Evolutionary conservation across 2,113 vertebrate genomes (phyloP).

Genomic region (Ameiurus melas): DNA sequence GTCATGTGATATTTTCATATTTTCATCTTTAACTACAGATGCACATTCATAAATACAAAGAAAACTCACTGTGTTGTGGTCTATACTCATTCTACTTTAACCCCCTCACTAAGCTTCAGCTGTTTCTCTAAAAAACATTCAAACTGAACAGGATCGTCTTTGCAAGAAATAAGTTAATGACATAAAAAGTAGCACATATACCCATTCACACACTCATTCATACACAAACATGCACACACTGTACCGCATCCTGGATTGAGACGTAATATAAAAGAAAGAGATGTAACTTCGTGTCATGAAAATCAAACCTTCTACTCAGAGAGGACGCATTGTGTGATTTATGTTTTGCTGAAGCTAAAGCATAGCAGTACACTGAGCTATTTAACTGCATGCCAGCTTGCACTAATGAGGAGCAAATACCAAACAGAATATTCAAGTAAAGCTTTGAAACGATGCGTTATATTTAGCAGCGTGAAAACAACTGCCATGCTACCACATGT

Average conservation of each 20-base stretch:
- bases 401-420: constrained; percentile 50
- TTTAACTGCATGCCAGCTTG: constrained; percentile 44
- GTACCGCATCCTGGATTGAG: not conserved
- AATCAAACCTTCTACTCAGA: not conserved
- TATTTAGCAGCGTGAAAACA: constrained; percentile 38
- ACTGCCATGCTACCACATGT: constrained; percentile 2
- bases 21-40: not conserved
- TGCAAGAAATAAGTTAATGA: not conserved
- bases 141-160: not conserved
- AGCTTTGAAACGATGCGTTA: constrained; percentile 41
- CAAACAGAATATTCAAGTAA: constrained; percentile 52
- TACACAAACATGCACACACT: not conserved
- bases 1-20: too few species aligned
- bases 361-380: constrained; percentile 4
- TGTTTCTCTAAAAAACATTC: not conserved
- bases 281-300: constrained; percentile 6
- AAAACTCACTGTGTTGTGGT: not conserved
- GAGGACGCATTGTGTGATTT: constrained; percentile 24
- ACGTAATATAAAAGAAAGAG: not conserved
- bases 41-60: not conserved
- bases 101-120: not conserved
- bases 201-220: constrained; percentile 1
- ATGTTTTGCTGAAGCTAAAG: constrained; percentile 18
- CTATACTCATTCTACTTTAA: not conserved
- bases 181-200: not conserved